Evolutionary conservation across 53 echinoderm and acorn worm genomes (phyloP).

Genomic region (Paelopatides confundens): DNA sequence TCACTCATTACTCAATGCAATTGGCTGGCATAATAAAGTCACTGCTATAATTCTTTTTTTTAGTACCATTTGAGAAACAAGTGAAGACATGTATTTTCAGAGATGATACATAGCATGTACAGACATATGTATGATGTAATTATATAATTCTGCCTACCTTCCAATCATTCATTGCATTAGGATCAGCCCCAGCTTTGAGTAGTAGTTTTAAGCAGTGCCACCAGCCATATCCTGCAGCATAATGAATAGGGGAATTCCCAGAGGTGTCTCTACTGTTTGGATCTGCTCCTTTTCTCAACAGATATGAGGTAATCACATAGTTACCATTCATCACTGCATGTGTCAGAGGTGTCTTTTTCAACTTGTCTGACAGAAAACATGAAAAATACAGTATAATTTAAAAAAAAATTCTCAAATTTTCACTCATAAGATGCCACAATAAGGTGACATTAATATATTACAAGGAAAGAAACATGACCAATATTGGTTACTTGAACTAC

Average conservation of each 20-base stretch:
- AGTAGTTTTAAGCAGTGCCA: constrained; percentile 85
- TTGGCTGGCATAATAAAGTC: no score
- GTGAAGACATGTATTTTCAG: no score
- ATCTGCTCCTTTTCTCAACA: constrained; percentile 87
- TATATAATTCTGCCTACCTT: constrained; percentile 67
- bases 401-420: neutral
- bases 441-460: no score
- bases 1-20: no score
- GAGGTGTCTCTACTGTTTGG: constrained; percentile 91
- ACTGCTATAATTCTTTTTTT: no score
- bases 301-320: constrained; percentile 72
- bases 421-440: no score
- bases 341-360: constrained; percentile 84
- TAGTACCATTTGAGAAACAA: no score
- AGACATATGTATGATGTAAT: no score
- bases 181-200: constrained; percentile 80
- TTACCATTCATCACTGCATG: constrained; percentile 95
- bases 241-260: constrained; percentile 89
- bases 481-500: no score
- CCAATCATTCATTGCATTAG: constrained; percentile 90
- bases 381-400: neutral
- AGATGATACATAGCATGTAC: no score
- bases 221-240: constrained; percentile 95
- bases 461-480: no score
- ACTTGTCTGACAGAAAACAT: constrained; percentile 67